These are phyloP conservation scores for Hydractinia echinata DNA, from an alignment of 30 jellyfish, hydroid and myxozoan genomes.

Conservation along the genomic window DNA sequence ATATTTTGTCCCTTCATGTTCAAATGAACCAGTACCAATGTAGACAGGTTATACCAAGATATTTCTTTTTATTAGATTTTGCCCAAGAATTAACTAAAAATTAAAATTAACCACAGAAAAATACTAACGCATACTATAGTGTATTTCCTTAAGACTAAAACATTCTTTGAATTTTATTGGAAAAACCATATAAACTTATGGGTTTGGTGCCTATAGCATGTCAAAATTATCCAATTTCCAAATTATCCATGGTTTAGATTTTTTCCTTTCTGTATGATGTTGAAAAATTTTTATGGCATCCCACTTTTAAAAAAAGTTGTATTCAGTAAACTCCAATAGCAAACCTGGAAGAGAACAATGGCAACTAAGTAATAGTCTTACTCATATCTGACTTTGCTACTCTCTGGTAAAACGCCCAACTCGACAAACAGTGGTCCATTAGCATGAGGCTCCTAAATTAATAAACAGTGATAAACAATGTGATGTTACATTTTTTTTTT, in stretches of 20 bases:
- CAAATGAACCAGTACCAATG: slow-evolving; percentile 87
- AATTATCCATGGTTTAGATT: too few species aligned
- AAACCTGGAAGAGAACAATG: neutral
- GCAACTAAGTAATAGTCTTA: slow-evolving; percentile 14
- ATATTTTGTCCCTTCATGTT: slow-evolving; percentile 41
- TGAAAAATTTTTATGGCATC: neutral
- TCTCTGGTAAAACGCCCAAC: slow-evolving; percentile 93
- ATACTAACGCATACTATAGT: neutral
- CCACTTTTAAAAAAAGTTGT: neutral
- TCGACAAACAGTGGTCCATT: slow-evolving; percentile 99
- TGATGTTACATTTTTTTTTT: too few species aligned
- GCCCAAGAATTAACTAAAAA: slow-evolving; percentile 71
- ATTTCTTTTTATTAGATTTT: slow-evolving; percentile 42
- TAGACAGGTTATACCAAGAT: slow-evolving; percentile 76
- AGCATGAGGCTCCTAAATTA: slow-evolving; percentile 91
- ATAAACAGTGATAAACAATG: neutral
- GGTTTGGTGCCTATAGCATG: too few species aligned
- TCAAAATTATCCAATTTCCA: too few species aligned
- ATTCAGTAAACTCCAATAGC: neutral
- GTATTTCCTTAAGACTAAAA: neutral
- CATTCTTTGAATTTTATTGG: neutral
- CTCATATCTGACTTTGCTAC: slow-evolving; percentile 87
- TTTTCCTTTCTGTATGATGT: too few species aligned
- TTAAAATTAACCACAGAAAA: neutral
- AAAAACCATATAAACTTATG: too few species aligned